Percentiles rank a stretch among this genome's conserved stretches.
These are phyloP conservation scores for Eira barbara DNA, from an alignment of 2,113 vertebrate genomes.

Conservation along the genomic window DNA sequence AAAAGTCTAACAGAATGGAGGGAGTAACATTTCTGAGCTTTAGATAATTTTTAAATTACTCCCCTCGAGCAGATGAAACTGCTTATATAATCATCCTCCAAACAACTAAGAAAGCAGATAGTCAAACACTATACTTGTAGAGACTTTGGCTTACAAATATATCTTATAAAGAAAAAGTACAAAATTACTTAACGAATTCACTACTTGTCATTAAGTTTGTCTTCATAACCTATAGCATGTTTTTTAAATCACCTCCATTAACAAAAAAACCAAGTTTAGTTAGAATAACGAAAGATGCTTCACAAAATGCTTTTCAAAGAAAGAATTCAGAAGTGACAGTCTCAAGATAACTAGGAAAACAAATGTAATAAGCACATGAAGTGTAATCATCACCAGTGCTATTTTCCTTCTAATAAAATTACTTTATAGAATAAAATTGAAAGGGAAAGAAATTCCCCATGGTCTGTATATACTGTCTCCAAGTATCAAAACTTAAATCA, in stretches of 20 bases:
- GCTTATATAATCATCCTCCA: constrained; percentile 52
- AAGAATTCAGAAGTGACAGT: constrained; percentile 59
- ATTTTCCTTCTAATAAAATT: constrained; percentile 27
- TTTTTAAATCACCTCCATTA: constrained; percentile 48
- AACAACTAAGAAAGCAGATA: constrained; percentile 39
- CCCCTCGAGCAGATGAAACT: constrained; percentile 53
- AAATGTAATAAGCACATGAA: constrained; percentile 38
- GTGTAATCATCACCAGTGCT: constrained; percentile 12
- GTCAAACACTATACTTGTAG: constrained; percentile 25
- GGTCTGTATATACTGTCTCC: not conserved
- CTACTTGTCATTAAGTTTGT: not conserved
- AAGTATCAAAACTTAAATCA: constrained; percentile 22
- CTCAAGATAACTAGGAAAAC: constrained; percentile 52
- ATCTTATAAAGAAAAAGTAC: constrained; percentile 29
- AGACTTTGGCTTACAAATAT: not conserved
- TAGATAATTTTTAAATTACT: constrained; percentile 51
- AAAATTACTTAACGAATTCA: constrained; percentile 42
- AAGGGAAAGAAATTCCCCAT: constrained; percentile 7
- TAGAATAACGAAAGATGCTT: constrained; percentile 18
- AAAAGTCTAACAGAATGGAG: not conserved
- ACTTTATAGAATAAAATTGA: constrained; percentile 13
- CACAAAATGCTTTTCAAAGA: constrained; percentile 49
- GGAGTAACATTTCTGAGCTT: constrained; percentile 50
- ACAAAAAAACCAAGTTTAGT: constrained; percentile 14
- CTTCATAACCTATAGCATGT: constrained; percentile 17